phyloP scores from a whole-genome alignment of 2,113 vertebrate species.

The Puffinus mauretanicus region DNA sequence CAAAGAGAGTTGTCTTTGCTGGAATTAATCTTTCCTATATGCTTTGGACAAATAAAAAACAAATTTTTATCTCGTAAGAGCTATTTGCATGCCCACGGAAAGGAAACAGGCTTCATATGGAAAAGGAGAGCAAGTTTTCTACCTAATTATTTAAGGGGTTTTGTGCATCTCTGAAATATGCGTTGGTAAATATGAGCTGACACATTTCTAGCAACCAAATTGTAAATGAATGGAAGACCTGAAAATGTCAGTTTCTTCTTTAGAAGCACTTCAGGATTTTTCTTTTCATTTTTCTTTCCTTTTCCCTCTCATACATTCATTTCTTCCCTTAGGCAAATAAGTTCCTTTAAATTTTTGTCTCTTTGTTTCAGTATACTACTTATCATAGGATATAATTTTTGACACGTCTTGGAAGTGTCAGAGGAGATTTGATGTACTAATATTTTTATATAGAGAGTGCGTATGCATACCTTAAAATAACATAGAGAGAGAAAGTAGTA shows the following conservation, averaged over 20 bases:
- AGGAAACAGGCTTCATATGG: background rate
- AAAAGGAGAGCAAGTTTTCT: background rate
- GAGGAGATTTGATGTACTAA: background rate
- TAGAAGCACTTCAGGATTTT: slow-evolving; percentile 5
- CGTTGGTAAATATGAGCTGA: slow-evolving; percentile 23
- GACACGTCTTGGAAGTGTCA: background rate
- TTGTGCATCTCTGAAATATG: background rate
- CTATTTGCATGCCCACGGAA: background rate
- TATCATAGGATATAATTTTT: background rate
- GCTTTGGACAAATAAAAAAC: background rate
- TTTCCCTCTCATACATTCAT: background rate
- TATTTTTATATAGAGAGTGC: background rate
- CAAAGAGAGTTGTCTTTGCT: background rate
- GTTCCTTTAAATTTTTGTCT: slow-evolving; percentile 19
- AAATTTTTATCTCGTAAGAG: background rate
- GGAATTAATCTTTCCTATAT: background rate
- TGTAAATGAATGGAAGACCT: slow-evolving; percentile 59
- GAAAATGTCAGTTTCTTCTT: slow-evolving; percentile 56
- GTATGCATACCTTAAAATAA: background rate
- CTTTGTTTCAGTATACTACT: background rate
- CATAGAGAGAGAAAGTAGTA: background rate
- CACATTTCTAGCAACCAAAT: slow-evolving; percentile 39
- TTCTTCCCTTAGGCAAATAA: background rate
- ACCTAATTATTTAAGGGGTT: background rate
- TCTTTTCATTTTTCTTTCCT: background rate